Evolutionary conservation across 92 coral and sea anemone genomes (phyloP).

Genomic region (Phenganax subtilis): DNA sequence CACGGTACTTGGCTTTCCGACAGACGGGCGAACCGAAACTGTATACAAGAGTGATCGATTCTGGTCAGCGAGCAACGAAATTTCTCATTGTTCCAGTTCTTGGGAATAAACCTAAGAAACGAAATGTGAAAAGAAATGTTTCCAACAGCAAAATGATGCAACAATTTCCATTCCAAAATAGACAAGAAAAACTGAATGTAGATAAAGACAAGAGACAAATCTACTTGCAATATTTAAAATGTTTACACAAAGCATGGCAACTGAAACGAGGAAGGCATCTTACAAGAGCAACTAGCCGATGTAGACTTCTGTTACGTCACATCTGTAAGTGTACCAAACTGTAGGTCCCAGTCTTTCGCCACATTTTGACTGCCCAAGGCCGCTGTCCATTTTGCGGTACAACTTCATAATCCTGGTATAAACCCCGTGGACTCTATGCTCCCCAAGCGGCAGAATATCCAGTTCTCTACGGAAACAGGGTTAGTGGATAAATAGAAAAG

Average conservation of each 20-base stretch:
- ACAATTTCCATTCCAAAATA: not conserved
- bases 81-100: not conserved
- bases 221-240: not conserved
- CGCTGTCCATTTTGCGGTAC: not conserved
- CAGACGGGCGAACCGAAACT: conserved; percentile 15
- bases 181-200: not conserved
- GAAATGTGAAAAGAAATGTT: not conserved
- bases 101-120: not conserved
- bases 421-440: too few species aligned
- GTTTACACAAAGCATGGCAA: not conserved
- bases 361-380: not conserved
- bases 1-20: conserved; percentile 19
- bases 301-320: not conserved
- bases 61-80: not conserved
- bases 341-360: not conserved
- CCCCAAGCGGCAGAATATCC: too few species aligned
- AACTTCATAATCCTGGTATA: too few species aligned
- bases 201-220: not conserved
- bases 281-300: not conserved
- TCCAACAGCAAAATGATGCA: not conserved
- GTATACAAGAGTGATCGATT: not conserved
- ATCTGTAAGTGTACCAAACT: not conserved
- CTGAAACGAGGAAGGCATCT: not conserved
- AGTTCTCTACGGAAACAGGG: too few species aligned
- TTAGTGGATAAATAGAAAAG: too few species aligned